Conservation (phyloP, 2,888 invertebrate species). For the Ormyrus labotus region DNA sequence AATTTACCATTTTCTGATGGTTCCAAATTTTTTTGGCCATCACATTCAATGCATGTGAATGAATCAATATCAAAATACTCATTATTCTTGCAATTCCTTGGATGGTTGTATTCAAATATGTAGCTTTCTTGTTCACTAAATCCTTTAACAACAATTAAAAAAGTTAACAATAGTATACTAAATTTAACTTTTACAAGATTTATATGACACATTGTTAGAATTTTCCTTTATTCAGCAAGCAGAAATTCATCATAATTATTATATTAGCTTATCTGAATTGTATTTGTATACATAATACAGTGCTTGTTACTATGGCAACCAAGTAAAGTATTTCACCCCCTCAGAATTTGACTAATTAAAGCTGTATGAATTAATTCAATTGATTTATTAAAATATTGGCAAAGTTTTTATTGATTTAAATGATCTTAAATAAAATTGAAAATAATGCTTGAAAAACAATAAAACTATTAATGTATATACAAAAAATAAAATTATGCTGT, state of each 20-base stretch:
- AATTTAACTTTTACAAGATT: constrained; percentile 32
- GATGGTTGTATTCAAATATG: constrained; percentile 63
- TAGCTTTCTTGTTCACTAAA: constrained; percentile 53
- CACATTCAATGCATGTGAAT: constrained; percentile 77
- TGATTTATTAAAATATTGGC: too few relatives aligned
- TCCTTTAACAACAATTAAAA: constrained; percentile 21
- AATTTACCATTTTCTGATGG: constrained; percentile 70
- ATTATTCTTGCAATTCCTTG: constrained; percentile 72
- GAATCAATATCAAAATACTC: constrained; percentile 77
- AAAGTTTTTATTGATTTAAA: too few relatives aligned
- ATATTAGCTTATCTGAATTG: constrained; percentile 30
- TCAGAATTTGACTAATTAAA: not conserved
- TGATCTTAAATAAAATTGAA: too few relatives aligned
- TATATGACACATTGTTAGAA: constrained; percentile 35
- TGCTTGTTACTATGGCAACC: constrained; percentile 48
- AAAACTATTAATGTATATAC: too few relatives aligned
- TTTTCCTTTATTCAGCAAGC: not conserved
- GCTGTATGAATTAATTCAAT: too few relatives aligned
- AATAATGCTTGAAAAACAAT: too few relatives aligned
- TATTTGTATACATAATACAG: constrained; percentile 45
- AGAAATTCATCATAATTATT: constrained; percentile 26
- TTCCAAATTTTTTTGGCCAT: constrained; percentile 71
- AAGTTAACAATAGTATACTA: constrained; percentile 15
- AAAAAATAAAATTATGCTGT: too few relatives aligned
- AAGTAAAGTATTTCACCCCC: constrained; percentile 54